A percentile compares a stretch with the other conserved stretches of the same genome.
Conservation (phyloP, 2,113 vertebrate species). For the Synodontis membranacea region DNA sequence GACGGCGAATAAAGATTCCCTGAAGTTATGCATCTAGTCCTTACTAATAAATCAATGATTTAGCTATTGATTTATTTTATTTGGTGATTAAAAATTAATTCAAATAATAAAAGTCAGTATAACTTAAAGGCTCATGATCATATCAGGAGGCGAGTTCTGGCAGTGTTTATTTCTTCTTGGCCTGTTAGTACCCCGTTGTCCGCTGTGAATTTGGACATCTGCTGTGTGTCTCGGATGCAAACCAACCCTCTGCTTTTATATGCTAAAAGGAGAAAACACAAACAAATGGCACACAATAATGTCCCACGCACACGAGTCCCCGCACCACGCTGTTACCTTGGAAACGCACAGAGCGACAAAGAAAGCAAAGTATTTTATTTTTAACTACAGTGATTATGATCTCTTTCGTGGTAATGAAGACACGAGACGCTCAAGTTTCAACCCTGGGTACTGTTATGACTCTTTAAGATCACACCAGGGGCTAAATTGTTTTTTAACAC, state of each 20-base stretch:
- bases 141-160: not conserved
- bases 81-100: not conserved
- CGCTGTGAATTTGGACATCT: slow-evolving; percentile 43
- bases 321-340: slow-evolving; percentile 41
- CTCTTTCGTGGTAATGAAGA: slow-evolving; percentile 14
- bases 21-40: not conserved
- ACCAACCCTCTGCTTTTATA: slow-evolving; percentile 46
- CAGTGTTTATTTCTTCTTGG: slow-evolving; percentile 26
- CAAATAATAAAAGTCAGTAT: not conserved
- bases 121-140: not conserved
- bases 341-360: slow-evolving; percentile 44
- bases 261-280: slow-evolving; percentile 50
- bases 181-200: slow-evolving; percentile 19
- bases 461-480: not conserved
- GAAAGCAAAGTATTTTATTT: slow-evolving; percentile 39
- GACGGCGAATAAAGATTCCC: not conserved
- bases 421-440: not conserved
- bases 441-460: not conserved
- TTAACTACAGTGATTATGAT: slow-evolving; percentile 35
- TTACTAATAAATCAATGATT: not conserved
- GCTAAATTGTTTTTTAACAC: not conserved
- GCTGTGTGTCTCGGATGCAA: slow-evolving; percentile 31
- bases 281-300: slow-evolving; percentile 43
- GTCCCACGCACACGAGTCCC: slow-evolving; percentile 31
- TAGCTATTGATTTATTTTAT: not conserved